Percentiles rank a stretch among this genome's conserved stretches.
Evolutionary conservation across 2,888 invertebrate species (phyloP).

Genomic region (Nasonovia ribisnigri): DNA sequence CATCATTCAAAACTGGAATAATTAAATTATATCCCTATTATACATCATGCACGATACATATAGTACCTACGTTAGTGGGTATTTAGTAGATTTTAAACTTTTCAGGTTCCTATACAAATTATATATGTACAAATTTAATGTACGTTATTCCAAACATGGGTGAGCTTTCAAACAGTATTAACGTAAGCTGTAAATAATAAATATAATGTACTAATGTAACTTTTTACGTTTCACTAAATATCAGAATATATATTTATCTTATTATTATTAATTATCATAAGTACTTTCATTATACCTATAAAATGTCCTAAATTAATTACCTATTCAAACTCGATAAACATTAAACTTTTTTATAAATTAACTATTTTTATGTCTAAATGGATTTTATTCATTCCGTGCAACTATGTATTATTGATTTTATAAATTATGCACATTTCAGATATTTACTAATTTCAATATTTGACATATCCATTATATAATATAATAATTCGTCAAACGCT

Average conservation of each 20-base stretch:
- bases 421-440: not conserved
- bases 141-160: not conserved
- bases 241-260: not conserved
- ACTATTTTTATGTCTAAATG: not conserved
- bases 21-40: not conserved
- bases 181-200: not conserved
- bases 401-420: not conserved
- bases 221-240: not conserved
- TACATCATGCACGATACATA: not conserved
- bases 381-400: not conserved
- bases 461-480: not conserved
- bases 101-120: not conserved
- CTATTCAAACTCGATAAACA: not conserved
- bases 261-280: not conserved
- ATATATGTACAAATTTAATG: not conserved
- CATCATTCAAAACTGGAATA: not conserved
- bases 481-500: not conserved
- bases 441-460: not conserved
- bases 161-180: not conserved
- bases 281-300: not conserved
- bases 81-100: not conserved
- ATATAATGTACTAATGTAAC: not conserved
- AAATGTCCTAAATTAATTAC: not conserved
- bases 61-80: not conserved
- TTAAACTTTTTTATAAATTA: not conserved